A percentile compares a stretch with the other conserved stretches of the same genome.
phyloP scores from a whole-genome alignment of 2,113 vertebrate species.

The Chamaea fasciata region DNA sequence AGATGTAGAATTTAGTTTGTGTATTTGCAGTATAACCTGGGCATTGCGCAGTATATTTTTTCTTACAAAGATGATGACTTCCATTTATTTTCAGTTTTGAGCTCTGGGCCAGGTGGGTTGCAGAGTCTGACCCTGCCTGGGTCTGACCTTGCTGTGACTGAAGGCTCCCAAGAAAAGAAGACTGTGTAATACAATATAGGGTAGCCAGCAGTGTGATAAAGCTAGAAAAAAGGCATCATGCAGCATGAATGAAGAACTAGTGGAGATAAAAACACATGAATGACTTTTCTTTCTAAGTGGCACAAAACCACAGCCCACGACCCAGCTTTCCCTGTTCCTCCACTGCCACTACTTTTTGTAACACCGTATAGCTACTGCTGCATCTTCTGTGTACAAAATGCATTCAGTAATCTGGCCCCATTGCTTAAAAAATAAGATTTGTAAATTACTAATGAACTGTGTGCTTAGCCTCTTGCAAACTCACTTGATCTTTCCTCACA shows the following conservation, averaged over 20 bases:
- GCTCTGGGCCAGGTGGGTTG: neutral
- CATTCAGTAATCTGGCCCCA: neutral
- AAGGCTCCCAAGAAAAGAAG: neutral
- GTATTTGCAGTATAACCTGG: neutral
- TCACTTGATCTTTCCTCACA: neutral
- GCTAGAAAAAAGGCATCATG: neutral
- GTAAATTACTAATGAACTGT: neutral
- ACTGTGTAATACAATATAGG: neutral
- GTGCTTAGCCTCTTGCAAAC: neutral
- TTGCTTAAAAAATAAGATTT: neutral
- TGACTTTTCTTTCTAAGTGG: neutral
- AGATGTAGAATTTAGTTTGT: neutral
- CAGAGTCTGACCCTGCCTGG: neutral
- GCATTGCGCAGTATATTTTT: neutral
- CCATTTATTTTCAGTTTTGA: neutral
- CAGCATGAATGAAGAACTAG: neutral
- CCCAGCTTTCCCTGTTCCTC: neutral
- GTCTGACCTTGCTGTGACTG: neutral
- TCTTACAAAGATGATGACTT: neutral
- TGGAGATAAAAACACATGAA: neutral
- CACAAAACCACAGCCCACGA: fast-evolving
- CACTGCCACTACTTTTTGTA: neutral
- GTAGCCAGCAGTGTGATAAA: neutral
- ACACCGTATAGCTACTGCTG: neutral
- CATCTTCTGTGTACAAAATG: neutral